phyloP scores from a whole-genome alignment of 1,140 invertebrate species.

The Pseudomyrmex dendroicus region DNA sequence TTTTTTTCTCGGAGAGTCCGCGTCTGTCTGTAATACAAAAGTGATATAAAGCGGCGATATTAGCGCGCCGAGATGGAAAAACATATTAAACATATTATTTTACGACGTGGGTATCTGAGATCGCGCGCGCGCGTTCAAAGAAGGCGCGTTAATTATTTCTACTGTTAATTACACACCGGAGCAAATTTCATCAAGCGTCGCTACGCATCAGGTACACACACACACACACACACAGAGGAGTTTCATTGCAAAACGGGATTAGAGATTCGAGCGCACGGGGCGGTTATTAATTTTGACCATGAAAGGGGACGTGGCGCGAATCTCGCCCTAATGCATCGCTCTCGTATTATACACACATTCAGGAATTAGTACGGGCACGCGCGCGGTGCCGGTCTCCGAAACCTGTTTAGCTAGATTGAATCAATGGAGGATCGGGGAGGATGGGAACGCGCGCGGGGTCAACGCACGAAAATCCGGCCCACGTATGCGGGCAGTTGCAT shows the following conservation, averaged over 20 bases:
- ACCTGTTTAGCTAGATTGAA: conserved; percentile 56
- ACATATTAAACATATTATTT: too few species aligned
- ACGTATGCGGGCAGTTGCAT: conserved; percentile 20
- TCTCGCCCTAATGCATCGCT: conserved; percentile 30
- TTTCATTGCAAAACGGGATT: not conserved
- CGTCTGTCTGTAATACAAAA: too few species aligned
- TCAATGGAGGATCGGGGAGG: conserved; percentile 27
- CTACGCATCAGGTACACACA: not conserved
- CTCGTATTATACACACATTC: conserved; percentile 15
- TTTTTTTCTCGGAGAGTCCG: too few species aligned
- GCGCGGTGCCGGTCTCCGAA: not conserved
- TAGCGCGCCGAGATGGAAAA: too few species aligned
- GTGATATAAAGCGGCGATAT: too few species aligned
- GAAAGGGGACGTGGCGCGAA: conserved; percentile 21
- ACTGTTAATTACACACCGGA: not conserved
- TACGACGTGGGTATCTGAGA: too few species aligned
- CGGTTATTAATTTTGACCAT: conserved; percentile 48
- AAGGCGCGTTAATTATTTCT: not conserved
- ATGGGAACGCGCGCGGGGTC: conserved; percentile 1
- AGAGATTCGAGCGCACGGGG: not conserved
- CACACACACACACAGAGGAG: too few species aligned
- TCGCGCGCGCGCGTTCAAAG: too few species aligned
- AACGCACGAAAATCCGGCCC: conserved; percentile 46
- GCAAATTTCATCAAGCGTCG: not conserved
- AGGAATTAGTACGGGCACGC: conserved; percentile 31